Evolutionary conservation across 2,797 vertebrate species (phyloP), one percentile per base, ranked within the genome.

Genomic region (Champsocephalus gunnari): DNA sequence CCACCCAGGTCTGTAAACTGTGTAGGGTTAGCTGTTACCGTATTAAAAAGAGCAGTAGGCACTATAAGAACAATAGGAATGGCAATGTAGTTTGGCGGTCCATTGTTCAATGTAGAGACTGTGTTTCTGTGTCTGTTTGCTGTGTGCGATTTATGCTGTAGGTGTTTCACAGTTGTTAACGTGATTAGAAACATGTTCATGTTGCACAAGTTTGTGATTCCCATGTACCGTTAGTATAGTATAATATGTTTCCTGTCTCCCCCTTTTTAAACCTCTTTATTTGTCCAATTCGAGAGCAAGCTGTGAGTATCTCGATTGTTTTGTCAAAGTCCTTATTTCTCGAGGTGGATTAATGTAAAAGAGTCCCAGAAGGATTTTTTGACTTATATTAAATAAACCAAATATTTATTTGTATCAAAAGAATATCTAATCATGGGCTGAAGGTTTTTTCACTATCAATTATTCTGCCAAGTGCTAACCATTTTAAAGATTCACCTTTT

Each of bases 1-100:
- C 53, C 56, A 12, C 50, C 1, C 67, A 87, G 84, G 80, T 90
- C 71, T 91, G 87, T 84, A 79, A 81, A 68, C 8, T 55, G 19
- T 71, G 32, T 69, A 67, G 54, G 13, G 63, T 8, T 74, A 49
- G 43, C 54, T 51, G 41, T 61, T 64, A 28, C 28, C 61, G 32
- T 48, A 3, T 68, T 47, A 12, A 55, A 38, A 9, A 58, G n/a
- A 73, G 48, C 45, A 38, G 34, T 9, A 38, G 7, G 34, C 68
- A 12, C 34, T 19, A 1, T 28, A 54, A 41, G n/a, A 55, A 28
- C 34, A 24, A 1, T 28, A 54, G 44, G n/a, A 55, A 28, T 64
- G 14, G n/a, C 59, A 13, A 24, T 72, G 8, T 43, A 61, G 76
- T 34, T 54, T 10, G 57, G 5, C 63, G 70, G 34, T 73, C 44